Evolutionary conservation across 2,888 invertebrate species (phyloP), one percentile per base, ranked within the genome.

Genomic region (Amiota communis): DNA sequence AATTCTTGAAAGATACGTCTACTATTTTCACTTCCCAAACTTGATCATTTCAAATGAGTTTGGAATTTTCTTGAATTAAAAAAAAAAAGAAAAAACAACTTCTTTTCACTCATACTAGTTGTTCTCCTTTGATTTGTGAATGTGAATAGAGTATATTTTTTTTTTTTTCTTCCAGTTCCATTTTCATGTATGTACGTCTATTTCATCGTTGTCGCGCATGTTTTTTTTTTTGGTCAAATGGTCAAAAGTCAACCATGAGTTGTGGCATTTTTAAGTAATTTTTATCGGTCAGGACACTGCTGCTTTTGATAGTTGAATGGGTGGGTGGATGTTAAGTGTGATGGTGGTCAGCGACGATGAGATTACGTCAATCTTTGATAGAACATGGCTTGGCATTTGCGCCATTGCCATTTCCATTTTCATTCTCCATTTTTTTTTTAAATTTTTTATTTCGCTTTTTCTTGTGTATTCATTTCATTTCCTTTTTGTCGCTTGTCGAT

Each of bases 161-260:
- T 68, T 72, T 59, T 74, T 69, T 68, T 74, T 76, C 53, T 65
- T 56, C 57, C 15, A 53, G 70, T 72, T 71, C 57, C 70, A 13
- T 65, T 48, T 17, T 61, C 51, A 15, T 63, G 48, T 53, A 23
- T 1, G 3, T n/a, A n/a, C n/a, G n/a, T n/a, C n/a, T n/a, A 46
- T 67, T 67, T 71, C 56, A 71, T 71, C 53, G 36, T 36, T 74
- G 49, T 64, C 63, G 63, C 51, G 51, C 23, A 68, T 76, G 73
- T 74, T 78, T 72, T 73, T 78, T 73, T 78, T 83, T 36, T 36
- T 36, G 36, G 36, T 36, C 36, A 36, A 36, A 36, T 87, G 87
- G 87, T 87, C 87, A 87, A 83, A 88, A 87, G 85, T 88, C 87
- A 87, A 87, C 88, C 87, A 87, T 84, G 86, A 86, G 87, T 85